Evolutionary conservation across 2,888 invertebrate genomes (phyloP).

Genomic region (Oxystoma pomonae): DNA sequence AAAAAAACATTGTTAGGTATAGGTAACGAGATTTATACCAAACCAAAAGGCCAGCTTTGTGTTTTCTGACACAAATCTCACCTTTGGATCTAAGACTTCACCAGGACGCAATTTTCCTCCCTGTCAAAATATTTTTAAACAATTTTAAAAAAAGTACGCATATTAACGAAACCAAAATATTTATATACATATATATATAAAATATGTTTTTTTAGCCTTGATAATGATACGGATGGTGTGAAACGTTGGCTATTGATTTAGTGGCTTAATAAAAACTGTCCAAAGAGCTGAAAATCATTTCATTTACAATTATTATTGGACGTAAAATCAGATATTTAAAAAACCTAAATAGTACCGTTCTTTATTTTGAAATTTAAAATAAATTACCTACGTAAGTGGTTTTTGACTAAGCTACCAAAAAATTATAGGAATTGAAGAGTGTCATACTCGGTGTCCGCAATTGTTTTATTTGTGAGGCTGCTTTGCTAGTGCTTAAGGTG

Average conservation of each 20-base stretch:
- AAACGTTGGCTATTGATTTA: no score
- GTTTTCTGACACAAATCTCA: conserved; percentile 60
- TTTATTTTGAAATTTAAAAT: no score
- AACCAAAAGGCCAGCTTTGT: conserved; percentile 47
- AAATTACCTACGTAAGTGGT: not conserved
- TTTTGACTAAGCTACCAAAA: not conserved
- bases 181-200: conserved; percentile 11
- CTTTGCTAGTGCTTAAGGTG: conserved; percentile 21
- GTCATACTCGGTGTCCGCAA: conserved; percentile 26
- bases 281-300: no score
- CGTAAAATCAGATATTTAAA: no score
- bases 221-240: no score
- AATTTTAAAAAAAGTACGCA: conserved; percentile 15
- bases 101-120: conserved; percentile 74
- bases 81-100: conserved; percentile 73
- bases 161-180: conserved; percentile 23
- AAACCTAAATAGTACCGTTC: no score
- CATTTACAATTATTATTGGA: no score
- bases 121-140: conserved; percentile 50
- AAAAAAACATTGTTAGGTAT: conserved; percentile 15
- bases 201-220: no score
- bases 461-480: conserved; percentile 23
- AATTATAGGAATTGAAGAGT: conserved; percentile 11
- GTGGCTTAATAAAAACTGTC: no score
- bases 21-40: conserved; percentile 29